Evolutionary conservation across 2,113 vertebrate species (phyloP).

Genomic region (Otus sunia): DNA sequence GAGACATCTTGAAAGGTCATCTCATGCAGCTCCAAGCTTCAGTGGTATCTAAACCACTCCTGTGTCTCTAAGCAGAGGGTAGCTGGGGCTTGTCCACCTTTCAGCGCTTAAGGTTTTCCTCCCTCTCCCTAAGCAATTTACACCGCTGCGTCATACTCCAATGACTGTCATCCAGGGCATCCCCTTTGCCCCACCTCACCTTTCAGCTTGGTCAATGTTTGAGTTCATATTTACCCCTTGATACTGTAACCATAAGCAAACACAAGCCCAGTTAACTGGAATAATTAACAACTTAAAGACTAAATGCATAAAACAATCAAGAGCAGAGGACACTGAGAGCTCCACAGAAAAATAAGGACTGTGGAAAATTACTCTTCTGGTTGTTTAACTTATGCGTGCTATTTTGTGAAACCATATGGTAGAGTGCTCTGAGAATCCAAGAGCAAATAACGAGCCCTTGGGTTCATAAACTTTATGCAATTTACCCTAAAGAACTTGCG

Average conservation of each 20-base stretch:
- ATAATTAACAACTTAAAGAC: not conserved
- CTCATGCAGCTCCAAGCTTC: not conserved
- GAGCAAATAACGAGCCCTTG: not conserved
- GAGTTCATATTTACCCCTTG: not conserved
- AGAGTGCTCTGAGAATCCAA: not conserved
- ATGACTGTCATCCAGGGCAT: not conserved
- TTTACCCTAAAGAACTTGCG: not conserved
- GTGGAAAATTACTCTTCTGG: not conserved
- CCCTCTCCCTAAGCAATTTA: not conserved
- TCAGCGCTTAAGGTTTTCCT: not conserved
- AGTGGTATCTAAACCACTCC: not conserved
- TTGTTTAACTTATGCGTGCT: not conserved
- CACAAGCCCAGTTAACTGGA: not conserved
- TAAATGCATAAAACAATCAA: not conserved
- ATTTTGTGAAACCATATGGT: not conserved
- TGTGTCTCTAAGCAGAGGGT: not conserved
- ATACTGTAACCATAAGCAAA: not conserved
- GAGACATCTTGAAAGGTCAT: not conserved
- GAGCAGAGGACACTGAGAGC: not conserved
- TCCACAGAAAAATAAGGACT: not conserved
- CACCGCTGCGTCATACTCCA: not conserved
- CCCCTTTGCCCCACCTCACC: not conserved
- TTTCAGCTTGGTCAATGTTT: not conserved
- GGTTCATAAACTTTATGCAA: not conserved
- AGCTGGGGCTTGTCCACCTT: not conserved